These are phyloP conservation scores for Ranitomeya variabilis DNA, from an alignment of 2,113 vertebrate species.

Conservation along the genomic window DNA sequence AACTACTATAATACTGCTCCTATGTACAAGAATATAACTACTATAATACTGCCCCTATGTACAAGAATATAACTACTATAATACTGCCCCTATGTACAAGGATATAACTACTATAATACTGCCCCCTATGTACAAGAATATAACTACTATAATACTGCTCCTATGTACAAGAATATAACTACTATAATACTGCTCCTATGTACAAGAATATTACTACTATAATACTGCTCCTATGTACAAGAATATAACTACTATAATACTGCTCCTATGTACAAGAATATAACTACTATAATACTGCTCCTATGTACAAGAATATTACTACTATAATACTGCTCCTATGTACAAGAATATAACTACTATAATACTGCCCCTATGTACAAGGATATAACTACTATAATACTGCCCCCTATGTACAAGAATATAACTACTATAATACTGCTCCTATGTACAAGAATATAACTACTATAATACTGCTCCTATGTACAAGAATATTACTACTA, in stretches of 20 bases:
- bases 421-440: not conserved
- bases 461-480: not conserved
- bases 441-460: not conserved
- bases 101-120: not conserved
- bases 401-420: too few species aligned
- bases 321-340: not conserved
- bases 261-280: too few species aligned
- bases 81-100: not conserved
- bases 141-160: not conserved
- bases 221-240: not conserved
- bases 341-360: not conserved
- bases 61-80: not conserved
- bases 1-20: not conserved
- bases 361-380: not conserved
- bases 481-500: not conserved
- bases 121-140: not conserved
- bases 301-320: not conserved
- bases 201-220: not conserved
- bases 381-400: not conserved
- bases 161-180: slow-evolving; percentile 1
- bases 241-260: not conserved
- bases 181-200: not conserved
- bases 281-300: not conserved
- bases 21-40: not conserved
- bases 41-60: not conserved